Evolutionary conservation across 2,888 invertebrate species (phyloP), one percentile per base, ranked within the genome.

Genomic region (Oxyteleia sp.): DNA sequence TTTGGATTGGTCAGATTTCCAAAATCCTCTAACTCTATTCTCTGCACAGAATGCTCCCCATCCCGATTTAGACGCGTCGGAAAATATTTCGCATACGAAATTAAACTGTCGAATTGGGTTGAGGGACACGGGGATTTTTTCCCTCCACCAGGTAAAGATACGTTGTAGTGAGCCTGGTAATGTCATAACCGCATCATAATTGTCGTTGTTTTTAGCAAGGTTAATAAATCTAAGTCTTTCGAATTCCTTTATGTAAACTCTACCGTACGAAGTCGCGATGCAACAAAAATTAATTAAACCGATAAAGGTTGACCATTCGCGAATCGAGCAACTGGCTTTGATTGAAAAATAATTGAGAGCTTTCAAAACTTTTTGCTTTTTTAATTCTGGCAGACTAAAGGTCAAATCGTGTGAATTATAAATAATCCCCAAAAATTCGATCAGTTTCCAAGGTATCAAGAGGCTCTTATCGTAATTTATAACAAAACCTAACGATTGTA

Each of bases 351-450:
- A 45, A 13, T 45, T 8, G 15, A 45, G 45, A 45, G 45, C 45
- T 45, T 45, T 45, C 16, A 45, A 45, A 45, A 45, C 45, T 45
- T 45, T 45, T 15, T 45, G 45, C 15, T 45, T 45, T 45, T 45
- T 45, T 15, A 4, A 15, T 15, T 26, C 5, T 4, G 26, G 26
- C 5, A 26, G 5, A 4, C 5, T 5, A 4, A 26, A 26, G 4
- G 26, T 26, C 5, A 26, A 26, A 26, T 26, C 5, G 2, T 26
- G 4, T 5, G 23, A 51, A 23, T 51, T 23, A 51, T 51, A 51
- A 51, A 51, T 26, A 23, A 26, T 26, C 26, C 26, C 26, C 4
- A 26, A 5, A 26, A 26, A 26, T 26, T 26, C 26, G 5, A 26
- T 26, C 2, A 2, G 2, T 26, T 26, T 26, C 2, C 26, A 26